Evolutionary conservation across 2,888 invertebrate genomes (phyloP), one percentile per base, ranked within the genome.

Genomic region (Thecocarcelia acutangulata): DNA sequence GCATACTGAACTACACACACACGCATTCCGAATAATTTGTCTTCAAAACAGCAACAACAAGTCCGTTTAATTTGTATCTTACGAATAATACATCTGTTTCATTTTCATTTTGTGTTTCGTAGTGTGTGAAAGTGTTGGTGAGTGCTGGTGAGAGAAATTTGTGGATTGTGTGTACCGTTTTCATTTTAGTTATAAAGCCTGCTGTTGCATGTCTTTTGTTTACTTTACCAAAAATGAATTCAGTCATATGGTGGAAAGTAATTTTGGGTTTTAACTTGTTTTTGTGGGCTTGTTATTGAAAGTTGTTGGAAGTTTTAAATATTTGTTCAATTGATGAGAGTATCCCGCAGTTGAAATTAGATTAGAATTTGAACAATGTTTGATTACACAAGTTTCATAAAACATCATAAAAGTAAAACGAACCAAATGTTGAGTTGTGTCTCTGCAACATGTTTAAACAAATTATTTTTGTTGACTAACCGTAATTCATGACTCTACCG

Each of bases 231-330:
- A 17, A 46, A 24, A 40, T 33, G 54, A 3, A 9, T 19, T 24
- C 61, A 70, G 79, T 48, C 86, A 85, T 85, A 84, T 85, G 85
- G 86, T 86, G 86, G 86, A 86, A 84, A 84, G 59, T 79, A 83
- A 44, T 12, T 37, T 56, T n/a, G n/a, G n/a, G n/a, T n/a, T 17
- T 28, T 28, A 48, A 15, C 17, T 48, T 85, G 77, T 80, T 75
- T 80, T 79, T 58, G n/a, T 64, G 58, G 52, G 52, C 74, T 69
- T 73, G 58, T 69, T 76, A 66, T 28, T 15, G 61, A 28, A 19
- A 58, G 21, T 42, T 52, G 37, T n/a, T 64, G 15, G 79, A 15
- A 24, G 24, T 1, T 12, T 12, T 24, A 28, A 33, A 33, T 33
- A 33, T 33, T 5, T 3, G 9, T 33, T 33, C 8, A 33, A 24